Base-by-base conservation (phyloP, 2,113 vertebrate species). In the Dipodomys merriami region DNA sequence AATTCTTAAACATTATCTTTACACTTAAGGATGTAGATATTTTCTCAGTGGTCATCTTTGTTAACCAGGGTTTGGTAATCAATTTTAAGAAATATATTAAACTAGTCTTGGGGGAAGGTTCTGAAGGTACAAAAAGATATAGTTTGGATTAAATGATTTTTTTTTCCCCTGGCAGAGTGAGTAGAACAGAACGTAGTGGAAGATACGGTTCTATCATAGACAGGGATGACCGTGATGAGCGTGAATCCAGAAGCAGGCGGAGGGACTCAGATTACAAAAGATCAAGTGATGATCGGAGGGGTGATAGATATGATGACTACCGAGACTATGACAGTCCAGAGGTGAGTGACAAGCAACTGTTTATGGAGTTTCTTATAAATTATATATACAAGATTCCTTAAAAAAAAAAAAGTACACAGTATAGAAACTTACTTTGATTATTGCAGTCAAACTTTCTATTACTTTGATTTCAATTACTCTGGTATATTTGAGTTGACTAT, bases 131-230 rank as follows among this genome's bases (percentile, higher is more conserved):
- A n/a, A 57, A 44, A 53, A 82, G 73, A 35, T 73, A 82, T 25
- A 0, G 10, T 67, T 88, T 87, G 86, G 93, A 69, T 30, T 95
- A 49, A 95, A 91, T 91, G 44, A 93, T 91, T 25, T 72, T 35
- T 80, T 1, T 44, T 97, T 96, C 86, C 29, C 65, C 18, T 86
- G 84, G 6, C 96, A 99, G 99, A 92, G 98, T 99, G 87, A 99
- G 99, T 96, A 98, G 99, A 95, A 99, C 99, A 46, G 99, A 99
- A 87, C 99, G 99, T 15, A 99, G 99, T 35, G 99, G 99, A 91
- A 98, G 99, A 84, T 99, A 99, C 0, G 99, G 99, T 57, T 99
- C 99, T 5, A 99, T 99, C 49, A 99, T 99, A 91, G 97, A 98
- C 72, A 98, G 99, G 12, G 99, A 99, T 87, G 99, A 99, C 33